Evolutionary conservation across 2,797 vertebrate species (phyloP), one percentile per base, ranked within the genome.

Genomic region (Pipistrellus kuhlii): DNA sequence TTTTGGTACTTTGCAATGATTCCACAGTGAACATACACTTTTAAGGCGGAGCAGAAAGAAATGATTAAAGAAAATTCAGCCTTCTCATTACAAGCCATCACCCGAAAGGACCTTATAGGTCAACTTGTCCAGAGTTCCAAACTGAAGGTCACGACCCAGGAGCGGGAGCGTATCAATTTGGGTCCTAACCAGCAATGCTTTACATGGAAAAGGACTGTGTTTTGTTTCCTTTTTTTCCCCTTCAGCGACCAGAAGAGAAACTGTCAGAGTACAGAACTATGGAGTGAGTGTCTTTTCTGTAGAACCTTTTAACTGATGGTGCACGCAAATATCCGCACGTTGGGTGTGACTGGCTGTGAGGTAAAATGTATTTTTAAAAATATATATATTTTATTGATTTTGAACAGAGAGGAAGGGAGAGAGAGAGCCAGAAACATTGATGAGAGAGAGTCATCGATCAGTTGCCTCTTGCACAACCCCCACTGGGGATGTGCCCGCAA

Each of bases 281-380:
- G 11, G 10, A 27, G 27, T 4, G 6, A 8, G 38, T 6, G 9
- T 30, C 27, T 21, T 38, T 66, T 71, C 32, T 48, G 35, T 6
- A 35, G 23, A 86, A 44, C 23, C 38, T 48, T 48, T 55, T 48
- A 13, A 73, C 25, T 17, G 15, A 30, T 20, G 0, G 0, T 6
- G 14, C 32, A 25, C 0, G 10, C 8, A 8, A 11, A 14, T 1
- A 46, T 9, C 46, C 6, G 3, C 8, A 8, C 3, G 1, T 11
- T 18, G 38, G 27, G 44, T 1, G 0, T 5, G 14, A 4, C 2
- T 1, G 5, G 75, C 21, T 48, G 44, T 11, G 46, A 27, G 0
- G 1, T 0, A 13, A n/a, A 84, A 27, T 2, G 13, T 13, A 78
- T 55, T 41, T 71, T n/a, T n/a, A n/a, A n/a, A n/a, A n/a, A n/a